phyloP scores from a whole-genome alignment of 2,113 vertebrate genomes.

The Chamaetylas fuelleborni region DNA sequence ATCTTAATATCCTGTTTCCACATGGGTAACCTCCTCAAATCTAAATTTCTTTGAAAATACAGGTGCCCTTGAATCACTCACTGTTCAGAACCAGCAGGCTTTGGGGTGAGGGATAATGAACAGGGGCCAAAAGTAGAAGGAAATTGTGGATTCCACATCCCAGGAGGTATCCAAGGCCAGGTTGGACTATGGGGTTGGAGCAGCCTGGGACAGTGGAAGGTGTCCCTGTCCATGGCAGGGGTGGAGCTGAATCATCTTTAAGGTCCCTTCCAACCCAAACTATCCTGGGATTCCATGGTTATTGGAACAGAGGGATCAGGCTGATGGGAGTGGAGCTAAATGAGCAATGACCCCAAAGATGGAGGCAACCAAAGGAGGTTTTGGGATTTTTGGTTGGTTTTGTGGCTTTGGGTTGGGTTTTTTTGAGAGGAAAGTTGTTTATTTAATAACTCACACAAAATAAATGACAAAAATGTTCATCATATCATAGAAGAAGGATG shows the following conservation, averaged over 20 bases:
- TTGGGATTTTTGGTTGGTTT: background rate
- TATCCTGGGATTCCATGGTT: background rate
- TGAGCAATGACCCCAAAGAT: background rate
- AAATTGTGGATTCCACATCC: background rate
- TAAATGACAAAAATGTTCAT: background rate
- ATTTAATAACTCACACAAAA: background rate
- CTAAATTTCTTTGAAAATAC: background rate
- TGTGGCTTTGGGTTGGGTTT: background rate
- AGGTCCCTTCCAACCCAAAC: background rate
- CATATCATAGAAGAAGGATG: background rate
- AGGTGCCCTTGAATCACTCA: background rate
- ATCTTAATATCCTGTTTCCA: background rate
- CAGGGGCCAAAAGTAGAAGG: background rate
- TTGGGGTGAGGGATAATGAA: background rate
- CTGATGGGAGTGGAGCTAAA: background rate
- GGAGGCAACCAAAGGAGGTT: background rate
- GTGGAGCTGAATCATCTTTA: rapidly evolving
- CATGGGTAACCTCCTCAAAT: background rate
- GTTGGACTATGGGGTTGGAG: background rate
- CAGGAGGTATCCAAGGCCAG: background rate
- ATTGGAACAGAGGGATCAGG: background rate
- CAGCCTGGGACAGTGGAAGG: background rate
- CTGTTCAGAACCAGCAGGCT: background rate
- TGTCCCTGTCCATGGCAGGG: background rate
- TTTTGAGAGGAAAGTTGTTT: background rate